Evolutionary conservation across 1,140 invertebrate species (phyloP).

Genomic region (Sesamia nonagrioides): DNA sequence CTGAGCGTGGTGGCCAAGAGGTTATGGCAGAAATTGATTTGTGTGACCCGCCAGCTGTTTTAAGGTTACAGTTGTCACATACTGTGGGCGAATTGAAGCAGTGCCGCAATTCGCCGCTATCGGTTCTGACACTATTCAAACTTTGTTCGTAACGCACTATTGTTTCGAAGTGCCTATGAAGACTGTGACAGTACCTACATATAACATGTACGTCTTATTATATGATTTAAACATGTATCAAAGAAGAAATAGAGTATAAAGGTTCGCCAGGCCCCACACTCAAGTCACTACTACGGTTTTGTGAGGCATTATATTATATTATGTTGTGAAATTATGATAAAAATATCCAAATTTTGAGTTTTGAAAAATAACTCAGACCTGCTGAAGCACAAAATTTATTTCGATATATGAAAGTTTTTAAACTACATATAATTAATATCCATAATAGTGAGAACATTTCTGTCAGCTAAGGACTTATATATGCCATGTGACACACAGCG

Average conservation of each 20-base stretch:
- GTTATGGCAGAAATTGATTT: conserved; percentile 10
- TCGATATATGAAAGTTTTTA: not conserved
- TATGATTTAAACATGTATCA: not conserved
- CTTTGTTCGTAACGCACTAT: conserved; percentile 15
- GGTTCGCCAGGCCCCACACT: too few species aligned
- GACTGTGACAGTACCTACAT: not conserved
- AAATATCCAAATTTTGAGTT: too few species aligned
- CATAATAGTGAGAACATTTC: not conserved
- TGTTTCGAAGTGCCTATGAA: not conserved
- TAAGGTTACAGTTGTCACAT: not conserved
- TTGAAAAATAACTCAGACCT: not conserved
- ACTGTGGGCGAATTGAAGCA: too few species aligned
- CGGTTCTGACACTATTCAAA: conserved; percentile 8
- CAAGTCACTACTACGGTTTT: too few species aligned
- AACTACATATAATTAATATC: not conserved
- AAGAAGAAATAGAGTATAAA: too few species aligned
- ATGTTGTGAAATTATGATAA: too few species aligned
- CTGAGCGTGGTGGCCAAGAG: not conserved
- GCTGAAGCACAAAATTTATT: not conserved
- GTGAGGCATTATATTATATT: too few species aligned
- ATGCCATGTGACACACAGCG: not conserved
- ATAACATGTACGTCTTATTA: too few species aligned
- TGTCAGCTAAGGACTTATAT: not conserved
- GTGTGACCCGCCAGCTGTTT: not conserved
- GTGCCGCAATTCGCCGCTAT: not conserved